phyloP scores from a whole-genome alignment of 2,888 invertebrate species.

The Therioaphis trifolii region DNA sequence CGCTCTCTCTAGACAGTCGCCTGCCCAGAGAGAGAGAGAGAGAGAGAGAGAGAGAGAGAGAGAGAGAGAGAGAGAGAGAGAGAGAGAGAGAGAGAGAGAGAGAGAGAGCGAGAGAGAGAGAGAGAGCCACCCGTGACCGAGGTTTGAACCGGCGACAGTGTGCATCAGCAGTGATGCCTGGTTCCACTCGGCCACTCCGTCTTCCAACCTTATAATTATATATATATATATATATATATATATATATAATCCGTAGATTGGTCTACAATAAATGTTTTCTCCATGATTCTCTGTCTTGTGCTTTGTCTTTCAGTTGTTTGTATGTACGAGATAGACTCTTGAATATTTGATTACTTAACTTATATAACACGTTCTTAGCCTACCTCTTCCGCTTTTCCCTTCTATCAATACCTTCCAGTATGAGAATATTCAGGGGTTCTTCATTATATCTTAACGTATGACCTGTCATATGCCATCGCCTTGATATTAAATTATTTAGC shows the following conservation, averaged over 20 bases:
- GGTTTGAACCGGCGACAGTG: too few species aligned
- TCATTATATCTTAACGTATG: neutral
- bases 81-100: too few species aligned
- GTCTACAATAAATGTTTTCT: conserved; percentile 5
- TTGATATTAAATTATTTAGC: conserved; percentile 11
- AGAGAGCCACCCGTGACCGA: too few species aligned
- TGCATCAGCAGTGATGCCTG: too few species aligned
- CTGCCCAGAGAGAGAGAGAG: too few species aligned
- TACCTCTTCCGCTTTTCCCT: neutral
- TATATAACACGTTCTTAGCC: neutral
- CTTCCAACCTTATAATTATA: too few species aligned
- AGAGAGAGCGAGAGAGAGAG: too few species aligned
- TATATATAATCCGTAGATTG: neutral
- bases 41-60: too few species aligned
- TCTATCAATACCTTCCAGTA: neutral
- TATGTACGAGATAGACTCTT: neutral
- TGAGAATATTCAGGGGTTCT: neutral
- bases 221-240: too few species aligned
- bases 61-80: too few species aligned
- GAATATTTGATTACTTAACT: neutral
- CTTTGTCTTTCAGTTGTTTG: neutral
- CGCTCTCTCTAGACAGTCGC: too few species aligned
- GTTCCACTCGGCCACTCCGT: too few species aligned
- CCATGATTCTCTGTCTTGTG: neutral
- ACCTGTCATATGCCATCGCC: neutral